Conservation (phyloP, 2,113 vertebrate genomes). For the Upupa epops region DNA sequence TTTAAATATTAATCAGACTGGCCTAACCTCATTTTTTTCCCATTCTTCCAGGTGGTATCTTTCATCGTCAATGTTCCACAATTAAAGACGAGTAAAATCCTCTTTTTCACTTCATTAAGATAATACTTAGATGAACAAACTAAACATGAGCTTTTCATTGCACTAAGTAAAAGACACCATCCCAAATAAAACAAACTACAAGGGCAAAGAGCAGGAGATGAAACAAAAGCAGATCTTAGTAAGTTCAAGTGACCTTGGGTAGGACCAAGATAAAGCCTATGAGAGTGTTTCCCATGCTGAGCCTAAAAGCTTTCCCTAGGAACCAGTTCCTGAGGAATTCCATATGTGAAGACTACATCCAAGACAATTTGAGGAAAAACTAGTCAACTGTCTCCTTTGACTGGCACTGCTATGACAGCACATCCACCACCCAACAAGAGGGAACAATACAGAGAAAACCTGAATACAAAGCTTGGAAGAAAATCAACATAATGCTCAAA, state of each 20-base stretch:
- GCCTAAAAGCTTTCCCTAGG: not conserved
- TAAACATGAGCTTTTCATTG: not conserved
- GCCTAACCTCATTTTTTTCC: not conserved
- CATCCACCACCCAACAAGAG: not conserved
- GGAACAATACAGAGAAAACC: not conserved
- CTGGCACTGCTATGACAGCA: too few species aligned
- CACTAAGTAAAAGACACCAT: not conserved
- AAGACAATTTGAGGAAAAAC: not conserved
- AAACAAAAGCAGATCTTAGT: not conserved
- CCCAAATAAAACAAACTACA: not conserved
- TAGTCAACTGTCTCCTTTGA: not conserved
- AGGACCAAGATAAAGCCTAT: not conserved
- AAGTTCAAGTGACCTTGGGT: not conserved
- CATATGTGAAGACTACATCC: not conserved
- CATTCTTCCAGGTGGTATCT: not conserved
- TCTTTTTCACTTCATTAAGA: not conserved
- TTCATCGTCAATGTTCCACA: not conserved
- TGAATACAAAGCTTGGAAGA: not conserved
- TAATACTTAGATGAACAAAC: not conserved
- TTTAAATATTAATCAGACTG: not conserved
- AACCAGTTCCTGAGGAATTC: not conserved
- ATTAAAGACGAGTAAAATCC: not conserved
- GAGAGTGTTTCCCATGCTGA: not conserved
- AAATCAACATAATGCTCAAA: not conserved
- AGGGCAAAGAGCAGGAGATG: not conserved